Conservation (phyloP, 2,888 invertebrate species). For the Agrenia bidenticulata region DNA sequence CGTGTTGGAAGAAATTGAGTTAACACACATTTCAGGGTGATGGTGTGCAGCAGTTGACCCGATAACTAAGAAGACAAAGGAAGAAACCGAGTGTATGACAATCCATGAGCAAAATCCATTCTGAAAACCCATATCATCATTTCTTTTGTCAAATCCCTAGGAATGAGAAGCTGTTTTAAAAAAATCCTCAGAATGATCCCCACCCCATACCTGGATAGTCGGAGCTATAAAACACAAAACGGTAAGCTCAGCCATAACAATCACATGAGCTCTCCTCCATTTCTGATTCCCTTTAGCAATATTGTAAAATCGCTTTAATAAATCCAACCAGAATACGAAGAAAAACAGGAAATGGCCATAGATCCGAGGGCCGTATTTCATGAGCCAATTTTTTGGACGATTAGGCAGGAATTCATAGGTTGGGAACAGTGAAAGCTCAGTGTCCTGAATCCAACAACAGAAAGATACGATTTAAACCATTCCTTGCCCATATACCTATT, state of each 20-base stretch:
- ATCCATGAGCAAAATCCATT: constrained; percentile 37
- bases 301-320: constrained; percentile 22
- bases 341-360: constrained; percentile 57
- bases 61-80: constrained; percentile 60
- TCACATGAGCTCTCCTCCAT: constrained; percentile 29
- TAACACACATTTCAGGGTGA: constrained; percentile 62
- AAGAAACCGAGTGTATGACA: constrained; percentile 35
- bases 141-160: too few species aligned
- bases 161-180: too few species aligned
- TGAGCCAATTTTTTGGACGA: constrained; percentile 53
- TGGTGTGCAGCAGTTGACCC: constrained; percentile 76
- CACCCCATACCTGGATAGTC: constrained; percentile 21
- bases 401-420: constrained; percentile 61
- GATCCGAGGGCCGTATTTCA: constrained; percentile 56
- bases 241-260: constrained; percentile 32
- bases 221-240: constrained; percentile 33
- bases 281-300: constrained; percentile 31
- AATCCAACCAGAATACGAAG: constrained; percentile 26
- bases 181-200: neutral
- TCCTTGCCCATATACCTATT: too few species aligned
- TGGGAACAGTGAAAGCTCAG: constrained; percentile 57
- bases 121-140: too few species aligned
- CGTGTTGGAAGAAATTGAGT: too few species aligned
- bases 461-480: too few species aligned
- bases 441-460: constrained; percentile 39